phyloP scores from a whole-genome alignment of 2,113 vertebrate genomes.

The Protobothrops flavoviridis region DNA sequence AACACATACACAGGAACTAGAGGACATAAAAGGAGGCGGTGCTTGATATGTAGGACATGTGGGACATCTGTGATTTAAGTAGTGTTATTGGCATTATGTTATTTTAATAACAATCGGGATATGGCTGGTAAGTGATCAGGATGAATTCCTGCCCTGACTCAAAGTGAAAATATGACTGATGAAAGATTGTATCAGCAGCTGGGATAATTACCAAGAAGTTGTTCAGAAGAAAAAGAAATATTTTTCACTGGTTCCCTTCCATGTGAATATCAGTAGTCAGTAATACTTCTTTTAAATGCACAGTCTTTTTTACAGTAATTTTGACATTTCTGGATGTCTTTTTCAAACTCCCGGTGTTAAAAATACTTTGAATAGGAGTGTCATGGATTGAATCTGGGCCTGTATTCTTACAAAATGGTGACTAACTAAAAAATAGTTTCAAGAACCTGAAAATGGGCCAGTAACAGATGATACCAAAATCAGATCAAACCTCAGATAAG shows the following conservation, averaged over 20 bases:
- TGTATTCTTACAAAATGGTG: background rate
- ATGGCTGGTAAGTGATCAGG: background rate
- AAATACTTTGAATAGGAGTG: background rate
- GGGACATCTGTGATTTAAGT: background rate
- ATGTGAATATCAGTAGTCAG: background rate
- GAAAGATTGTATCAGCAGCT: background rate
- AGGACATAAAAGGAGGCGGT: background rate
- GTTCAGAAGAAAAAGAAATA: fast-evolving
- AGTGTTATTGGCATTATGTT: background rate
- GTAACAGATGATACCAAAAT: background rate
- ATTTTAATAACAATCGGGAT: background rate
- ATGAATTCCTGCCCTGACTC: background rate
- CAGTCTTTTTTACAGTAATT: background rate
- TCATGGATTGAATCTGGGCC: background rate
- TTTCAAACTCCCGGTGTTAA: background rate
- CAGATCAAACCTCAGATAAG: background rate
- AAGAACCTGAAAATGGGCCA: background rate
- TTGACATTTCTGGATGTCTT: background rate
- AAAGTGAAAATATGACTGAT: fast-evolving
- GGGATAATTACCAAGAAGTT: background rate
- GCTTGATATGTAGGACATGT: background rate
- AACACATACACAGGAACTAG: background rate
- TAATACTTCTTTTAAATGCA: background rate
- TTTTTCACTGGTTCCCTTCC: too few species aligned
- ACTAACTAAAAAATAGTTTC: background rate